Evolutionary conservation across 2,113 vertebrate genomes (phyloP).

Genomic region (Gorsachius goisagi): DNA sequence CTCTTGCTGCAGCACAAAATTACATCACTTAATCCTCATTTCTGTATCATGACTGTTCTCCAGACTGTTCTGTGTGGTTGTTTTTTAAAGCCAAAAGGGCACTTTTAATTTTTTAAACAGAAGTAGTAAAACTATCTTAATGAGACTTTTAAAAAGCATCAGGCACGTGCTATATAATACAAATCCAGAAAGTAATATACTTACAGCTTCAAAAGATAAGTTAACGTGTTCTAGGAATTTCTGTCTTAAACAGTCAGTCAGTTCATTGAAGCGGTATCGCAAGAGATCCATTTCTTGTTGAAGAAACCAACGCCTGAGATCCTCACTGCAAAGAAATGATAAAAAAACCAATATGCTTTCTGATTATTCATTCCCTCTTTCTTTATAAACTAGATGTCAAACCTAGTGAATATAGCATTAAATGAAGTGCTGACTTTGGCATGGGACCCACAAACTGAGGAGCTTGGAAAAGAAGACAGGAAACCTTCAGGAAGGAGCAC

Average conservation of each 20-base stretch:
- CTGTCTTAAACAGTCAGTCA: conserved; percentile 71
- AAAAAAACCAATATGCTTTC: neutral
- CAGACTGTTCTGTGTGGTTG: neutral
- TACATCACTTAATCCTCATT: neutral
- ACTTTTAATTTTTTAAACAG: neutral
- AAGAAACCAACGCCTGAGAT: conserved; percentile 96
- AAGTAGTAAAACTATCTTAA: neutral
- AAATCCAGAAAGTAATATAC: conserved; percentile 31
- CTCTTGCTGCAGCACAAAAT: neutral
- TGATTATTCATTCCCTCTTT: neutral
- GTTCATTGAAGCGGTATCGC: conserved; percentile 84
- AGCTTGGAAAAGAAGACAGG: neutral
- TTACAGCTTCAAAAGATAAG: conserved; percentile 88
- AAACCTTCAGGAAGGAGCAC: neutral
- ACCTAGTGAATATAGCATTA: neutral
- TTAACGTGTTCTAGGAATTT: conserved; percentile 86
- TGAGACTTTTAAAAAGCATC: neutral
- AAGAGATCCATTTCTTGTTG: conserved; percentile 98
- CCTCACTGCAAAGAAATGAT: conserved; percentile 79
- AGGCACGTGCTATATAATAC: neutral
- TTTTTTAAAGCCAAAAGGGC: neutral
- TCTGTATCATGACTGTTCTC: neutral
- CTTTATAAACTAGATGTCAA: neutral
- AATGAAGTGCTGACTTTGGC: neutral
- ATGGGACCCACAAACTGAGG: neutral